These are phyloP conservation scores for Heliconius congener DNA, from an alignment of 1,140 invertebrate genomes.

Conservation along the genomic window DNA sequence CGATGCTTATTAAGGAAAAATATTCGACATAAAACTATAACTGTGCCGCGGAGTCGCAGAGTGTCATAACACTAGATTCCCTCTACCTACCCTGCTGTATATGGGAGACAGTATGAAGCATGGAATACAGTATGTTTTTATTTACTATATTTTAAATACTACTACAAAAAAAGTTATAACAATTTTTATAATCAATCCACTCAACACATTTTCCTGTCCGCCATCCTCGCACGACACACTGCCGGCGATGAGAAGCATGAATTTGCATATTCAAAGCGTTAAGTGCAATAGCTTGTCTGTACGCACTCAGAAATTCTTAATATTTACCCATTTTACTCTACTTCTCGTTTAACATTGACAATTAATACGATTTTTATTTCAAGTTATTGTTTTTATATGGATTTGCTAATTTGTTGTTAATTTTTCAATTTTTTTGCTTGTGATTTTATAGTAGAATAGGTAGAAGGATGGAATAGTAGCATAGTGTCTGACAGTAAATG, in stretches of 20 bases:
- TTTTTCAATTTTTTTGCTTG: background rate
- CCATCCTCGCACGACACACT: constrained; percentile 62
- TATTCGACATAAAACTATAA: no score
- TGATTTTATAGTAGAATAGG: no score
- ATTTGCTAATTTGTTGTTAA: background rate
- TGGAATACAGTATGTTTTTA: background rate
- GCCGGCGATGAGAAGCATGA: constrained; percentile 62
- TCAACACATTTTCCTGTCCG: constrained; percentile 43
- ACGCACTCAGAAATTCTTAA: constrained; percentile 64
- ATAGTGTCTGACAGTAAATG: no score
- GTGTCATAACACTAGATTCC: no score
- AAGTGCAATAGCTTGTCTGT: constrained; percentile 78
- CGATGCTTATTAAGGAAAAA: no score
- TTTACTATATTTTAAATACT: background rate
- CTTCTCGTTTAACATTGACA: constrained; percentile 54
- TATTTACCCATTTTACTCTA: constrained; percentile 59
- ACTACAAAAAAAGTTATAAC: background rate
- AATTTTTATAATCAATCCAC: constrained; percentile 11
- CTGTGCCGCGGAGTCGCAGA: no score
- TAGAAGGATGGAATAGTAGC: no score
- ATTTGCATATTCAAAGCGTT: constrained; percentile 75
- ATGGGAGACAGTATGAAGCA: no score
- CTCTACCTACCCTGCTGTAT: no score
- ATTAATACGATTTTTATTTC: constrained; percentile 62
- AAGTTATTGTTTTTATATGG: constrained; percentile 25